Percentiles rank a stretch among this genome's conserved stretches.
Conservation (phyloP, 2,113 vertebrate genomes). For the Tylochromis polylepis region DNA sequence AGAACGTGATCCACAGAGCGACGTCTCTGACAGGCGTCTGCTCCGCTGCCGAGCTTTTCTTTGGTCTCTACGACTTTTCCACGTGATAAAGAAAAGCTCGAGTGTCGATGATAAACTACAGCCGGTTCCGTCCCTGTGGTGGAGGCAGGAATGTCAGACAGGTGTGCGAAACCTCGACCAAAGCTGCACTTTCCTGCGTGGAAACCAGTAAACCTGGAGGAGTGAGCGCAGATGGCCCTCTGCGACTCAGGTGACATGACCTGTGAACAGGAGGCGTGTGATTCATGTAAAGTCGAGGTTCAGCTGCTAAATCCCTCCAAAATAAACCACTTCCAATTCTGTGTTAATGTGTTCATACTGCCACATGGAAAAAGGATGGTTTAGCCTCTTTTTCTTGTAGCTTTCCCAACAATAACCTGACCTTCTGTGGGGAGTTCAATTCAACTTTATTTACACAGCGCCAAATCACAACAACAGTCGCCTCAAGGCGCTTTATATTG, state of each 20-base stretch:
- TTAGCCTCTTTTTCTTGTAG: not conserved
- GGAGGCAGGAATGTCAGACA: not conserved
- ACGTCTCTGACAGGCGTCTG: fast-evolving
- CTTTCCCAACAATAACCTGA: not conserved
- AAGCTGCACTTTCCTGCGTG: not conserved
- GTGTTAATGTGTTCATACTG: not conserved
- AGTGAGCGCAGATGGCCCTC: no score
- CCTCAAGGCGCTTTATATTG: fast-evolving
- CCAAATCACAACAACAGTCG: not conserved
- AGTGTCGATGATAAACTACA: not conserved
- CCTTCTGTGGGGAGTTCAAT: not conserved
- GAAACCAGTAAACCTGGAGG: no score
- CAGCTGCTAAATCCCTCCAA: not conserved
- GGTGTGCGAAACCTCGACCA: not conserved
- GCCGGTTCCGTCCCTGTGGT: not conserved
- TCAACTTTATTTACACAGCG: not conserved
- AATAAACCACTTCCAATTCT: not conserved
- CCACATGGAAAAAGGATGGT: not conserved
- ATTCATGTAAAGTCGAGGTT: not conserved
- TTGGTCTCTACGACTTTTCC: not conserved
- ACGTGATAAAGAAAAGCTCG: not conserved
- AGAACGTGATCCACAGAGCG: no score
- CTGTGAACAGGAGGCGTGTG: not conserved
- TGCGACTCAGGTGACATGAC: not conserved
- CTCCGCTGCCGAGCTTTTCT: not conserved